Base-by-base conservation (phyloP, 2,888 invertebrate species). In the Papilio protenor region DNA sequence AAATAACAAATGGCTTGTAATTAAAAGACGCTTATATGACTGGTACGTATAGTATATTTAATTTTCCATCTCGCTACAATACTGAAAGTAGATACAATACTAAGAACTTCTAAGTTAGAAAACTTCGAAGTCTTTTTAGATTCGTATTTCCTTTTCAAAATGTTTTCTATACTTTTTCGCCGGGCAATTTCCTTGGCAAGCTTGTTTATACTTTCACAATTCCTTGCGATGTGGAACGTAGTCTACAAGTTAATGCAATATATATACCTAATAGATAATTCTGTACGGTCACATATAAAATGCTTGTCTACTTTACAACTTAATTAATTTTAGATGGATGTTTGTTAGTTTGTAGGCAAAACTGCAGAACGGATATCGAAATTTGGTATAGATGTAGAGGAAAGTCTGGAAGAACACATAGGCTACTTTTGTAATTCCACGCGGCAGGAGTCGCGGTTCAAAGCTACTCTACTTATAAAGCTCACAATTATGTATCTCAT, bases 121-220 rank as follows among this genome's bases (percentile, higher is more conserved):
- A 82, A 81, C 82, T 77, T 79, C 82, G 82, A 81, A 80, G 49
- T 81, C 83, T 79, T 84, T 79, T 77, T 72, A 81, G 81, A 85
- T 87, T 87, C 88, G 87, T 84, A 89, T 91, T 90, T 88, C 87
- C 87, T 86, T 83, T 79, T 81, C 85, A 86, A 18, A 86, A 83
- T 85, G 85, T 87, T 85, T 81, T 86, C 85, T 82, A 82, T 84
- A 84, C 82, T 82, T 85, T 79, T 85, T 87, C 82, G 83, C 83
- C 83, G 86, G 89, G 87, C 89, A 90, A 91, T 92, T 90, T 91
- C 88, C 89, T 87, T 76, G 33, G 33, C 47, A 73, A 86, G 79
- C 83, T 85, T 87, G 82, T 88, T 89, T 87, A 84, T 86, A 85
- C 82, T 88, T 85, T 86, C 82, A 81, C 84, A 84, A 83, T 88